These are phyloP conservation scores for Myiozetetes cayanensis DNA, from an alignment of 2,113 vertebrate genomes.

Conservation along the genomic window DNA sequence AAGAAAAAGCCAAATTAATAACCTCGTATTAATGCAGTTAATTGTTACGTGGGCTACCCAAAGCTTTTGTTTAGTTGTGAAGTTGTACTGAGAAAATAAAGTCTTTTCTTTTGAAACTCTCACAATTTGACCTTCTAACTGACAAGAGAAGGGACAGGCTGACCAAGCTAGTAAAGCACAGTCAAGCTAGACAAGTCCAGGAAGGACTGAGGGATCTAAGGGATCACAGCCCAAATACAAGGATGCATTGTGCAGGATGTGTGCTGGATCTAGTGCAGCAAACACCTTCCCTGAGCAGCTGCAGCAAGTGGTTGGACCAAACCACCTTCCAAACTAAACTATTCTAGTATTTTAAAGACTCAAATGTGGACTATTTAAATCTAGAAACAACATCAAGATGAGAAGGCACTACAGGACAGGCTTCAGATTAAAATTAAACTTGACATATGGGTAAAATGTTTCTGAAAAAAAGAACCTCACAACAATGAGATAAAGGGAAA, in stretches of 20 bases:
- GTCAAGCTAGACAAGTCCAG: not conserved
- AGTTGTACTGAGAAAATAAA: not conserved
- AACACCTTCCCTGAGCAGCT: not conserved
- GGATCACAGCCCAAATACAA: not conserved
- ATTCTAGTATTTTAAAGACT: not conserved
- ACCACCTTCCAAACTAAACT: not conserved
- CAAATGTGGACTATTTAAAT: not conserved
- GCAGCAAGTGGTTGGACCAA: not conserved
- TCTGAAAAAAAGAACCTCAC: not conserved
- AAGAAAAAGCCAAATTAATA: not conserved
- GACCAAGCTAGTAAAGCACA: not conserved
- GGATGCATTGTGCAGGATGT: fast-evolving
- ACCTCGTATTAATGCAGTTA: not conserved
- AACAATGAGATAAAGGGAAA: not conserved
- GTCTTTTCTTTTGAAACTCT: not conserved
- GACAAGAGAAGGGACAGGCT: not conserved
- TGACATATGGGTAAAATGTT: not conserved
- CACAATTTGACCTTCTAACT: not conserved
- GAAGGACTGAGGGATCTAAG: not conserved
- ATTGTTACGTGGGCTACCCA: no score
- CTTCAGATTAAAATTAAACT: not conserved
- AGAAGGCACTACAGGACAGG: not conserved
- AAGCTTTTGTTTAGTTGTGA: not conserved
- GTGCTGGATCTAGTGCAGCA: not conserved
- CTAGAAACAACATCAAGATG: not conserved